Percentiles rank a stretch among this genome's conserved stretches.
These are phyloP conservation scores for Peromyscus polionotus DNA, from an alignment of 2,113 vertebrate species.

Conservation along the genomic window DNA sequence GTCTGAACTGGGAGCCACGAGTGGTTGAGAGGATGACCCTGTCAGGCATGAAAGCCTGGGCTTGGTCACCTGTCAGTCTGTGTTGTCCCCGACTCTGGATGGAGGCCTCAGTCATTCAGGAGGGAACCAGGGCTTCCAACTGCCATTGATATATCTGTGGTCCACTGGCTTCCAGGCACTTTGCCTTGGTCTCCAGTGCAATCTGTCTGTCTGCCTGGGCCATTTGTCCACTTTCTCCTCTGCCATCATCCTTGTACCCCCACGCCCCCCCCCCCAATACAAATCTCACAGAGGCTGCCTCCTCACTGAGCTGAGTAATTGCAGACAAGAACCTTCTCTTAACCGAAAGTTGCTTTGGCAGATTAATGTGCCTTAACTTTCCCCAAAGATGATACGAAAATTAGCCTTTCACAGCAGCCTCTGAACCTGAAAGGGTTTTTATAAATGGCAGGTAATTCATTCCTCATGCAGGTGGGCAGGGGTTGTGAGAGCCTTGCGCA, in stretches of 20 bases:
- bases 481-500: rapidly evolving
- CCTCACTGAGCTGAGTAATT: not conserved
- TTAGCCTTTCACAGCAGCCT: not conserved
- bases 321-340: slow-evolving; percentile 43
- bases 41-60: not conserved
- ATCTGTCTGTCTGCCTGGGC: not conserved
- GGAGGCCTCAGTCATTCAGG: not conserved
- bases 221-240: not conserved
- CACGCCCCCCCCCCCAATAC: not conserved
- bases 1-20: too few species aligned
- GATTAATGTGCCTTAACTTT: slow-evolving; percentile 9
- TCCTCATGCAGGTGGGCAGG: not conserved
- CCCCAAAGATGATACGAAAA: not conserved
- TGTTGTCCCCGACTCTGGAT: not conserved
- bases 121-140: not conserved
- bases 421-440: not conserved
- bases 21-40: not conserved
- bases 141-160: rapidly evolving
- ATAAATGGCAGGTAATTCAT: not conserved
- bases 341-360: slow-evolving; percentile 30
- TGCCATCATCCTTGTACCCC: not conserved
- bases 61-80: not conserved
- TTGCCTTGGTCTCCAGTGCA: not conserved
- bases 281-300: not conserved
- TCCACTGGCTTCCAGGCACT: not conserved